Conservation (phyloP, 2,797 vertebrate species). For the Amblyraja radiata region DNA sequence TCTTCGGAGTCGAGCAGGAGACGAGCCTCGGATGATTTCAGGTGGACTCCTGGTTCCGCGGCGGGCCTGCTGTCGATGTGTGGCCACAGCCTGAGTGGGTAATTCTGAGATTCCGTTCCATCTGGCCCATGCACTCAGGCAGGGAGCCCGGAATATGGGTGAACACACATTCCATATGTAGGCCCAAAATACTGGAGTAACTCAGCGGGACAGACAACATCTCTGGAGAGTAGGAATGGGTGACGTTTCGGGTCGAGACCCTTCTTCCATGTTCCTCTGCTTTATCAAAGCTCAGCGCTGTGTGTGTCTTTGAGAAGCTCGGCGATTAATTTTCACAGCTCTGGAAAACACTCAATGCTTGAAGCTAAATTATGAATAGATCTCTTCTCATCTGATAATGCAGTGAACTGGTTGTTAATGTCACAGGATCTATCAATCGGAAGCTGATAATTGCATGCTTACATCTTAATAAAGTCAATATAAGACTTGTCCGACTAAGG, state of each 20-base stretch:
- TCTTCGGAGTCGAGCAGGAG: no score
- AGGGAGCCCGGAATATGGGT: background rate
- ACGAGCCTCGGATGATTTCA: no score
- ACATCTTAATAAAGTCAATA: background rate
- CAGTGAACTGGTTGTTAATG: background rate
- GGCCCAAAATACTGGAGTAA: no score
- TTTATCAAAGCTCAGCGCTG: background rate
- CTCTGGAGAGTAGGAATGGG: no score
- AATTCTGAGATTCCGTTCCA: background rate
- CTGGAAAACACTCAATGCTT: background rate
- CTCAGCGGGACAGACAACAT: no score
- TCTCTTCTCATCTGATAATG: constrained; percentile 11
- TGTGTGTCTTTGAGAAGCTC: background rate
- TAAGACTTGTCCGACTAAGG: background rate
- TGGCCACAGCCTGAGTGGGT: no score
- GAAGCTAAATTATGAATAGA: constrained; percentile 17
- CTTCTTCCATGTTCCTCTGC: background rate
- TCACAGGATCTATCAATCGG: background rate
- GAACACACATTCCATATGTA: no score
- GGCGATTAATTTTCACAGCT: background rate
- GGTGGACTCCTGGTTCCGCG: no score
- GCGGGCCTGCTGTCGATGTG: no score
- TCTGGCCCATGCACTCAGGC: background rate
- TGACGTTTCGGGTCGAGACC: no score
- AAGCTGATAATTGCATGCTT: background rate